Conservation (phyloP, 1,140 invertebrate genomes). For the Neelides sp. region DNA sequence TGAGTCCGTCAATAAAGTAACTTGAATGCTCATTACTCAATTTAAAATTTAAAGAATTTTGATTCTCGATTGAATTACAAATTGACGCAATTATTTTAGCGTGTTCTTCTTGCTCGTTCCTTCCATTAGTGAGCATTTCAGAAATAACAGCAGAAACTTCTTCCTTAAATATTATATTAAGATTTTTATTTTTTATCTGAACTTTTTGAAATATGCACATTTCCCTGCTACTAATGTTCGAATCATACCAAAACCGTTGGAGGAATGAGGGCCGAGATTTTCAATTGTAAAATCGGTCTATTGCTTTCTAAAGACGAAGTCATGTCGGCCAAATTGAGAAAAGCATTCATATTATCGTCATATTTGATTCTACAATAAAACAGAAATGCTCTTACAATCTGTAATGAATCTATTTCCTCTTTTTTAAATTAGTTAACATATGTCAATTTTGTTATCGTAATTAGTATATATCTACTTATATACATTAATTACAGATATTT, state of each 20-base stretch:
- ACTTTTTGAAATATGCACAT: conserved; percentile 4
- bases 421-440: no score
- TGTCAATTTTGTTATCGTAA: no score
- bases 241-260: conserved; percentile 32
- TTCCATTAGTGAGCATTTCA: no score
- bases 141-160: conserved; percentile 15
- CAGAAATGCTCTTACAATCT: no score
- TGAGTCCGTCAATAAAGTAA: conserved; percentile 22
- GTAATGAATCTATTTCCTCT: no score
- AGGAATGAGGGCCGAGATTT: conserved; percentile 34
- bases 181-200: not conserved
- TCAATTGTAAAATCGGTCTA: conserved; percentile 33
- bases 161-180: conserved; percentile 13
- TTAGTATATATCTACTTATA: no score
- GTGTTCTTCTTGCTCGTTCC: not conserved
- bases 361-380: conserved; percentile 29
- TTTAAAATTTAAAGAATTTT: conserved; percentile 1
- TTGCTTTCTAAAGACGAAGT: conserved; percentile 24
- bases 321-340: conserved; percentile 30
- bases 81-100: conserved; percentile 12
- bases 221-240: no score
- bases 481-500: no score
- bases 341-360: conserved; percentile 32
- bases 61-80: conserved; percentile 9
- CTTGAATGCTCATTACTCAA: conserved; percentile 6